These are phyloP conservation scores for Drosophila ogumai DNA, from an alignment of 1,140 invertebrate genomes.

Conservation along the genomic window DNA sequence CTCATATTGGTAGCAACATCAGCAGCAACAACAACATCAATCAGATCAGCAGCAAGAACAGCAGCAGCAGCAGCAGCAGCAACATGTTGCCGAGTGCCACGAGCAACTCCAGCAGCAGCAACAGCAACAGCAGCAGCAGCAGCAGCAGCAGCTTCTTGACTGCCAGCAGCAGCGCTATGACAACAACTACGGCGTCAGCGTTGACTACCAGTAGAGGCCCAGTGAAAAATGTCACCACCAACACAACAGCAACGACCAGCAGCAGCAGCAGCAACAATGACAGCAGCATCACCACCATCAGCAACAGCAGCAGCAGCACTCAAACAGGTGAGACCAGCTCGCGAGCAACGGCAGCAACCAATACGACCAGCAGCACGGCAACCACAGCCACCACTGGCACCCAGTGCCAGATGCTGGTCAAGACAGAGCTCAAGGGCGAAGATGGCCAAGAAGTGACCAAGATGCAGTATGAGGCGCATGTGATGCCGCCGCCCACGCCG, in stretches of 20 bases:
- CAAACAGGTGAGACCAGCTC: slow-evolving; percentile 21
- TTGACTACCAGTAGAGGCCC: slow-evolving; percentile 82
- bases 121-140: slow-evolving; percentile 80
- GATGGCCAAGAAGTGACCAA: slow-evolving; percentile 55
- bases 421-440: slow-evolving; percentile 65
- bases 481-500: slow-evolving; percentile 78
- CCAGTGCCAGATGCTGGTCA: slow-evolving; percentile 67
- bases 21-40: slow-evolving; percentile 82
- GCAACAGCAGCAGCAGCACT: slow-evolving; percentile 20
- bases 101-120: slow-evolving; percentile 57
- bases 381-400: slow-evolving; percentile 71
- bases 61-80: slow-evolving; percentile 56
- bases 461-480: slow-evolving; percentile 81
- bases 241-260: slow-evolving; percentile 23
- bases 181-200: slow-evolving; percentile 47
- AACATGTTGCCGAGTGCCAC: slow-evolving; percentile 59
- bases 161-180: slow-evolving; percentile 45
- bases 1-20: slow-evolving; percentile 93
- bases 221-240: slow-evolving; percentile 71
- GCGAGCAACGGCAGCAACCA: slow-evolving; percentile 70
- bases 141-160: slow-evolving; percentile 67
- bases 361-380: slow-evolving; percentile 41
- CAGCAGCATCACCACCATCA: slow-evolving; percentile 1
- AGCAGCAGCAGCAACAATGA: slow-evolving; percentile 1
- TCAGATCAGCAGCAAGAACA: slow-evolving; percentile 85